A percentile compares a stretch with the other conserved stretches of the same genome.
phyloP scores from a whole-genome alignment of 1,140 invertebrate genomes.

The Caenorhabditis inopinata region DNA sequence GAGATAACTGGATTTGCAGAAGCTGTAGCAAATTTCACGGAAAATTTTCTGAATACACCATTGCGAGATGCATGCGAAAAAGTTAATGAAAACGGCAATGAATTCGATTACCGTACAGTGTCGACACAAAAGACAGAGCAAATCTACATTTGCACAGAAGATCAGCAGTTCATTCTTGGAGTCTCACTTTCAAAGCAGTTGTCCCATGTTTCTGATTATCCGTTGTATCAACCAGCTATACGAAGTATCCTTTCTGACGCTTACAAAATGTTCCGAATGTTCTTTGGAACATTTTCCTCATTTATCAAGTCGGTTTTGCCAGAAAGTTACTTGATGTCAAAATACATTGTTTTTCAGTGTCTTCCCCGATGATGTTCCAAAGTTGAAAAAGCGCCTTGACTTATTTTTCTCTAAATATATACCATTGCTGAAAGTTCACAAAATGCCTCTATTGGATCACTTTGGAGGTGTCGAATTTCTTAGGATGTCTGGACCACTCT shows the following conservation, averaged over 20 bases:
- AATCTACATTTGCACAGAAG: constrained; percentile 47
- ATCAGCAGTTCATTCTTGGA: constrained; percentile 47
- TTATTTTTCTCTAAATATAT: constrained; percentile 48
- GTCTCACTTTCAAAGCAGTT: constrained; percentile 37
- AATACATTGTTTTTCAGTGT: neutral
- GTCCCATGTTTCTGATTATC: constrained; percentile 40
- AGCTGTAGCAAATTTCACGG: constrained; percentile 52
- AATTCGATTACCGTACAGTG: constrained; percentile 43
- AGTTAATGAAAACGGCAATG: neutral
- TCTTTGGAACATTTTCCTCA: constrained; percentile 47
- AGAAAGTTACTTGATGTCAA: neutral
- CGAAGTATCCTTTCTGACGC: constrained; percentile 40
- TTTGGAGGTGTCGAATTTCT: constrained; percentile 50
- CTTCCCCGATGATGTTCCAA: constrained; percentile 9
- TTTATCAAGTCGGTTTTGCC: constrained; percentile 38
- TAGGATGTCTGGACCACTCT: constrained; percentile 41
- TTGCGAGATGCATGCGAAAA: neutral
- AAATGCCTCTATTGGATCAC: constrained; percentile 50
- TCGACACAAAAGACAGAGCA: constrained; percentile 45
- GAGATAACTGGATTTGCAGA: constrained; percentile 52
- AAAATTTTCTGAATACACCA: constrained; percentile 37
- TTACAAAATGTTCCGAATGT: constrained; percentile 51
- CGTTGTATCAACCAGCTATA: constrained; percentile 39
- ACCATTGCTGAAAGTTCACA: constrained; percentile 28
- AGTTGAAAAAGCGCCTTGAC: constrained; percentile 47